Evolutionary conservation across 2,113 vertebrate genomes (phyloP).

Genomic region (Pterocles gutturalis): DNA sequence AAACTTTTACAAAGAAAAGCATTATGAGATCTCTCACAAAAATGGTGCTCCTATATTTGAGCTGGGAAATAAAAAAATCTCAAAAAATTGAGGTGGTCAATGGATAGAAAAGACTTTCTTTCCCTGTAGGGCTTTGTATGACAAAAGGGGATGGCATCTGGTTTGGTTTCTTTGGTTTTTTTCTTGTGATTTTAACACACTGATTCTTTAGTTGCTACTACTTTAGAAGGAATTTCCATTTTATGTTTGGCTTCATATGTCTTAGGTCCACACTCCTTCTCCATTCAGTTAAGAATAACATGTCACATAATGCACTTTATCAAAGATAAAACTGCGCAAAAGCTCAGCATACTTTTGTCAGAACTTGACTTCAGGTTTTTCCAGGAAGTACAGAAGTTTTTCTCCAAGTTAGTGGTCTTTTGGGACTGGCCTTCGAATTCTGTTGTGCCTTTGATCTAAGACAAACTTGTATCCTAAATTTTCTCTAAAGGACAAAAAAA

Average conservation of each 20-base stretch:
- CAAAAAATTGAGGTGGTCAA: neutral
- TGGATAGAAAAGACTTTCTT: neutral
- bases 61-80: neutral
- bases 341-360: neutral
- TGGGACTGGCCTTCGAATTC: neutral
- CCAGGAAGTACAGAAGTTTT: neutral
- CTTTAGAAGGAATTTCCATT: neutral
- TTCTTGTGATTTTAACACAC: neutral
- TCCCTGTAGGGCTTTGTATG: neutral
- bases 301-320: neutral
- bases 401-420: neutral
- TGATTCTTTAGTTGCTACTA: neutral
- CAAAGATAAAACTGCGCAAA: neutral
- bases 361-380: neutral
- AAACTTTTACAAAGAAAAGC: neutral
- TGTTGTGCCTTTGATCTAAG: neutral
- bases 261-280: neutral
- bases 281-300: neutral
- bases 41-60: fast-evolving
- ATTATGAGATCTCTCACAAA: neutral
- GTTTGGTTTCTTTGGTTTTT: neutral
- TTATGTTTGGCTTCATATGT: neutral
- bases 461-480: neutral
- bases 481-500: neutral
- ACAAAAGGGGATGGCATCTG: neutral